Conservation (phyloP, 1,140 invertebrate species). For the Drosophila pseudoananassae region DNA sequence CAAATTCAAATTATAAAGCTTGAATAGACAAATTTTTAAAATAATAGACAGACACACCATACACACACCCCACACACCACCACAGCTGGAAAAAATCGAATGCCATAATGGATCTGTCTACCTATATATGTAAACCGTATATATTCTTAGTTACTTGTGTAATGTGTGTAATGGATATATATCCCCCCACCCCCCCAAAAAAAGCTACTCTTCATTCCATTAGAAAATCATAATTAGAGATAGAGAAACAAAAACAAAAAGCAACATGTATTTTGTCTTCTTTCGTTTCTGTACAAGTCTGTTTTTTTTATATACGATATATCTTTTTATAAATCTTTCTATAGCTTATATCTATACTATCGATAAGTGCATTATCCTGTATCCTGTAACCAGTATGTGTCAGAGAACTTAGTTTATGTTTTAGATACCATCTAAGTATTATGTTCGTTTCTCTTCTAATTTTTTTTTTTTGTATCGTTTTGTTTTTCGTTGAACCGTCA, state of each 20-base stretch:
- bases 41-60: too few species aligned
- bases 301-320: constrained; percentile 5
- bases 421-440: constrained; percentile 64
- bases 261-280: constrained; percentile 15
- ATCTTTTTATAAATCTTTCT: not conserved
- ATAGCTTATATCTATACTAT: constrained; percentile 3
- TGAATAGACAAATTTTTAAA: constrained; percentile 19
- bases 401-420: constrained; percentile 33
- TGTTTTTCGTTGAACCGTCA: constrained; percentile 44
- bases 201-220: constrained; percentile 68
- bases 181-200: constrained; percentile 21
- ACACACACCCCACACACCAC: too few species aligned
- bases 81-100: not conserved
- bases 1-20: constrained; percentile 10
- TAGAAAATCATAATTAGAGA: constrained; percentile 56
- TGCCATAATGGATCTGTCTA: not conserved
- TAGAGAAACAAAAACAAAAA: not conserved
- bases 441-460: constrained; percentile 24
- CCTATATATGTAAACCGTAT: not conserved
- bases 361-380: constrained; percentile 24
- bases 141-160: constrained; percentile 22
- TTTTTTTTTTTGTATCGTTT: not conserved
- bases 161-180: constrained; percentile 13
- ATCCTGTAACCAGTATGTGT: not conserved
- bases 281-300: constrained; percentile 30